Base-by-base conservation (phyloP, 1,140 invertebrate genomes). In the Calephelis nemesis region DNA sequence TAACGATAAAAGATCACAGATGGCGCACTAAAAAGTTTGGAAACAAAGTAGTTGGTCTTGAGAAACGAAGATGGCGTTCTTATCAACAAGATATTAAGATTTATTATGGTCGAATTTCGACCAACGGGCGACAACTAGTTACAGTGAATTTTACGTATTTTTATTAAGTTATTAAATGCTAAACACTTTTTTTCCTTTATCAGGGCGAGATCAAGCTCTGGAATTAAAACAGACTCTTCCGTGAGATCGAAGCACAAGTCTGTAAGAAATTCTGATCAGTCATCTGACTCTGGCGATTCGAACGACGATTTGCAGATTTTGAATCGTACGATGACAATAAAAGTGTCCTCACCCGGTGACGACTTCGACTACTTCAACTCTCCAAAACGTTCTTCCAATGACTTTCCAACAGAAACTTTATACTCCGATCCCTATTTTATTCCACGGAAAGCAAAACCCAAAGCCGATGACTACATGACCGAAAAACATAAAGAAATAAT, bases 341-440 rank as follows among this genome's bases (percentile, higher is more conserved):
- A 94, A 74, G 93, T 95, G 19, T 87, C 91, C 40, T 75, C 94
- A 3, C 93, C 94, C 60, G 92, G 92, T n/a, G 94, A 94, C 87
- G 94, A 95, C 71, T 95, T 95, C 74, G 93, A 94, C 58, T 95
- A 95, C 72, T 95, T 95, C 75, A 93, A 94, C 39, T 93, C 93
- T 0, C 87, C 93, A 0, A 79, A 94, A 0, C 81, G 93, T 0
- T 94, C 93, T 68, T 93, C 94, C 45, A 93, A 93, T 69, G 94
- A 95, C 12, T 82, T 81, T 52, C 73, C 79, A 7, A 82, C 82
- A 42, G 83, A 86, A 5, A 78, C 81, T 0, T 73, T 84, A 48
- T 88, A 90, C 75, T 70, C 74, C 39, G 84, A 73, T 48, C 54
- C 85, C 47, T 81, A 81, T 75, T 67, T 80, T 73, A 64, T 82